Evolutionary conservation across 2,888 invertebrate genomes (phyloP), one percentile per base, ranked within the genome.

Genomic region (Microctonus brassicae): DNA sequence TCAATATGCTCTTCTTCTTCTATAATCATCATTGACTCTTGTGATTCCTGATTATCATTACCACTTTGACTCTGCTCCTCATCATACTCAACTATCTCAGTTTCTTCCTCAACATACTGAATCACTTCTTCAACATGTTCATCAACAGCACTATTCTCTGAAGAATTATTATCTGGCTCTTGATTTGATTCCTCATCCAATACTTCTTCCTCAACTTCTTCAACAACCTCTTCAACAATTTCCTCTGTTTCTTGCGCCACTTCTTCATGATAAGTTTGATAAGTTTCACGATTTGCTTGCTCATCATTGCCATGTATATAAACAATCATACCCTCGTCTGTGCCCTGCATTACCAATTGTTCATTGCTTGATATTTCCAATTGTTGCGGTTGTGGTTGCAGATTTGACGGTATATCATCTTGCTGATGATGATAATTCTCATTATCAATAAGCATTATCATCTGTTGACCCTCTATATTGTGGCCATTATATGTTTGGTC

Each of bases 51-150:
- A 69, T 73, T 78, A 55, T 60, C 84, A 75, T 81, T 88, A 82
- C 73, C 83, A 80, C 81, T 82, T 79, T 80, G 86, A 70, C 77
- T 75, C 74, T 81, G 78, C 53, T 79, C 81, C 26, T 83, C 85
- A 5, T 85, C 84, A 70, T 85, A 84, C 71, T 88, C 87, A 3
- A 86, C 83, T 69, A 84, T 86, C 80, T 89, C 84, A 17, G 89
- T 88, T 76, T 88, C 86, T 73, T 89, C 86, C 70, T 87, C 87
- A 2, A 87, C 86, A 39, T 87, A 87, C 33, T 86, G 86, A 72
- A 87, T 83, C 1, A 83, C 82, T 63, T 86, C 86, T 22, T 86
- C 84, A 10, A 82, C 80, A 4, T 76, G 75, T 7, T 83, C 80
- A 22, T 60, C 20, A 7, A 7, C 20, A 7, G 39, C 20, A 33